A percentile compares a stretch with the other conserved stretches of the same genome.
Conservation (phyloP, 2,797 vertebrate genomes). For the Ispidina lecontei region DNA sequence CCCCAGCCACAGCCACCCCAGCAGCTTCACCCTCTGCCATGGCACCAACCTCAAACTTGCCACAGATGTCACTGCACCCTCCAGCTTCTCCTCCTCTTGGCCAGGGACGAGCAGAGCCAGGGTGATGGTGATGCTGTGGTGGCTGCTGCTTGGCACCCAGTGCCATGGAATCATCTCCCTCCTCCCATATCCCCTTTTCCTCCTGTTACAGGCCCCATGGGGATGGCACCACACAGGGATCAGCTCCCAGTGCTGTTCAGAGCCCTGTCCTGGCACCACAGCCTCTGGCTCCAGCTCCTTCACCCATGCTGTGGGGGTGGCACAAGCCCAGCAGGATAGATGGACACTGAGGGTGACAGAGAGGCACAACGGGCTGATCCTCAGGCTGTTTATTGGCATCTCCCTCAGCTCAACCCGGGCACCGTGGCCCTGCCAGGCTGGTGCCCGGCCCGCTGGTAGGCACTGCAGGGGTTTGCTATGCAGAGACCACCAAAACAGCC, state of each 20-base stretch:
- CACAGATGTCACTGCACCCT: not conserved
- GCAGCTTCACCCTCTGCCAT: not conserved
- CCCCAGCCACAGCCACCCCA: accelerated
- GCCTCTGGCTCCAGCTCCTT: not conserved
- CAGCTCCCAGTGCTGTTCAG: not conserved
- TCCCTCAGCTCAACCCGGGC: not conserved
- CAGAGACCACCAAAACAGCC: not conserved
- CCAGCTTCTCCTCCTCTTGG: not conserved
- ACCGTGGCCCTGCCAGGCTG: not conserved
- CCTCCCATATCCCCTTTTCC: not conserved
- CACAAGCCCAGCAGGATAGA: not conserved
- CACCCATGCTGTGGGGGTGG: not conserved
- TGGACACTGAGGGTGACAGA: not conserved
- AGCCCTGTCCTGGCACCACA: not conserved
- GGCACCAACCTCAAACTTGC: not conserved
- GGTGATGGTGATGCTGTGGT: not conserved
- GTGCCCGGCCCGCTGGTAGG: slow-evolving; percentile 27
- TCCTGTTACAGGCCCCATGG: not conserved
- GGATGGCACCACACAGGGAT: accelerated
- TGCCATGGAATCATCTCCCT: not conserved
- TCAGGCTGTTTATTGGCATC: slow-evolving; percentile 49
- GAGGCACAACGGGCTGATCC: not conserved
- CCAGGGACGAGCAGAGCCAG: accelerated
- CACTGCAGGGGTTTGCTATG: not conserved
- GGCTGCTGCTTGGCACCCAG: accelerated